phyloP scores from a whole-genome alignment of 2,113 vertebrate species.

The Hyperopisus bebe region DNA sequence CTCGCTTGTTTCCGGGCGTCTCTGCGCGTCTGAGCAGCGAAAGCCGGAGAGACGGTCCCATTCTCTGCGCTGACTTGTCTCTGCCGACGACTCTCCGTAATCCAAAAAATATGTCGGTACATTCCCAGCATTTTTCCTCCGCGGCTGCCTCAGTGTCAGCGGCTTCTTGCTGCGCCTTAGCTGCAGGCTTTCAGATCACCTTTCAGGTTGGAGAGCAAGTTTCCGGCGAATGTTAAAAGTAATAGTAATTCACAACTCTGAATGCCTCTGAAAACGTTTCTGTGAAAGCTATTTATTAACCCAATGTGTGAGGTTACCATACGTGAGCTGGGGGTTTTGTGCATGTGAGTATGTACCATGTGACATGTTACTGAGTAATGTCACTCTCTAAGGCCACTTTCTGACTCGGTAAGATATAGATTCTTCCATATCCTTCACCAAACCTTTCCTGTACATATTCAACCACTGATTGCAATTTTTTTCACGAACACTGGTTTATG shows the following conservation, averaged over 20 bases:
- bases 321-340: neutral
- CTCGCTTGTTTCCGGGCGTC: neutral
- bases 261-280: neutral
- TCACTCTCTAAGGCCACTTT: neutral
- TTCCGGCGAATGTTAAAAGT: neutral
- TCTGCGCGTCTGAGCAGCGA: neutral
- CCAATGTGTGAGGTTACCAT: neutral
- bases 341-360: neutral
- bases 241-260: neutral
- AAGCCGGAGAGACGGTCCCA: neutral
- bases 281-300: no score
- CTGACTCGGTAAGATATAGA: neutral
- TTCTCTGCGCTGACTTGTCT: neutral
- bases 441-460: neutral
- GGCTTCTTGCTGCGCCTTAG: neutral
- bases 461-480: neutral
- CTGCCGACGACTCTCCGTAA: neutral
- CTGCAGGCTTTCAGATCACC: neutral
- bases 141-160: neutral
- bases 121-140: conserved; percentile 5
- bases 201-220: neutral
- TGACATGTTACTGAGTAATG: neutral
- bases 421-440: neutral
- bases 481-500: neutral
- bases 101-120: conserved; percentile 1